Evolutionary conservation across 2,113 vertebrate genomes (phyloP).

Genomic region (Merops nubicus): DNA sequence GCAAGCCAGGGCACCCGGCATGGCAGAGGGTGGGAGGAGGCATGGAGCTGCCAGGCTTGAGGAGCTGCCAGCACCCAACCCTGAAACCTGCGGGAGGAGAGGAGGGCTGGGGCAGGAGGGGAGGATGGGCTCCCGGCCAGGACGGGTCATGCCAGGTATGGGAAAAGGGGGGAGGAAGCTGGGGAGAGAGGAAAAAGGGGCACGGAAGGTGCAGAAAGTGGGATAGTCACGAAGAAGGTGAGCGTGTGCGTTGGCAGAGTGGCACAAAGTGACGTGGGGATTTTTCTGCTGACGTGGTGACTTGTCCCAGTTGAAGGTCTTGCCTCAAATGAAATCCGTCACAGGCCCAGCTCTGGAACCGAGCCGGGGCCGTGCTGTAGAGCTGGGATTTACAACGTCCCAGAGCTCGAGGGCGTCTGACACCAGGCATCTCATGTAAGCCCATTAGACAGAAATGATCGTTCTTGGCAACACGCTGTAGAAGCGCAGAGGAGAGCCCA

Average conservation of each 20-base stretch:
- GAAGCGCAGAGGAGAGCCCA: not conserved
- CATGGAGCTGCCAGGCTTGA: not conserved
- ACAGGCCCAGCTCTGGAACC: not conserved
- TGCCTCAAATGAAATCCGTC: not conserved
- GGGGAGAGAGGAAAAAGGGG: not conserved
- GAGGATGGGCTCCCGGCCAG: not conserved
- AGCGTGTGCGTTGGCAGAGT: not conserved
- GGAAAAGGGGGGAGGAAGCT: not conserved
- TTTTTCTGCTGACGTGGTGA: not conserved
- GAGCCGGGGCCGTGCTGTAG: not conserved
- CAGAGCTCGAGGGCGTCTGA: not conserved
- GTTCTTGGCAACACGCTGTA: not conserved
- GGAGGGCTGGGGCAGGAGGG: not conserved
- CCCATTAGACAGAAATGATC: conserved; percentile 40
- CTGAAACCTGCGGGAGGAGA: conserved; percentile 32
- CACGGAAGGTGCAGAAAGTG: not conserved
- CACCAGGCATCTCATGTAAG: conserved; percentile 21
- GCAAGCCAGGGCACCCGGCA: not conserved
- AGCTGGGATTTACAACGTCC: not conserved
- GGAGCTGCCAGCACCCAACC: not conserved
- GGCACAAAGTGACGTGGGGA: fast-evolving
- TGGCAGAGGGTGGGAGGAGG: not conserved
- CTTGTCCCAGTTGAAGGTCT: not conserved
- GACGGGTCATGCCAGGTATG: not conserved
- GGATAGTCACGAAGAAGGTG: not conserved